Evolutionary conservation across 2,113 vertebrate species (phyloP).

Genomic region (Hippocampus barbouri): DNA sequence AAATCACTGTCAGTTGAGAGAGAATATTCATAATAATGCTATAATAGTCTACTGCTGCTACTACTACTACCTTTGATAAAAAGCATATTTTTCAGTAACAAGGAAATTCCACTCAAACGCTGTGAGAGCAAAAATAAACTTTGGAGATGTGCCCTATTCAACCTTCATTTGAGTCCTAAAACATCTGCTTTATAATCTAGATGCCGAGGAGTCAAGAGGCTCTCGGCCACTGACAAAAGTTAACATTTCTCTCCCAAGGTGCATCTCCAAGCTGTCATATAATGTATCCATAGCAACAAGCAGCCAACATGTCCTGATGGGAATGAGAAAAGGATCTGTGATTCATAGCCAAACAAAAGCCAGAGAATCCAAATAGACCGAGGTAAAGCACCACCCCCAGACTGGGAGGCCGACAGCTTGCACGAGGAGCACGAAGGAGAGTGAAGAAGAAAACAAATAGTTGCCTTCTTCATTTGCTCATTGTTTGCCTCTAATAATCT

Average conservation of each 20-base stretch:
- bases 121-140: background rate
- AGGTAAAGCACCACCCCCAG: conserved; percentile 60
- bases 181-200: conserved; percentile 21
- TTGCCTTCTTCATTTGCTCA: conserved; percentile 21
- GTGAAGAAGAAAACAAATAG: conserved; percentile 49
- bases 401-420: conserved; percentile 58
- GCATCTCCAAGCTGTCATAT: conserved; percentile 39
- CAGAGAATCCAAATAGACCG: conserved; percentile 61
- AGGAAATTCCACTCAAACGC: background rate
- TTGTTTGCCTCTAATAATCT: conserved; percentile 35
- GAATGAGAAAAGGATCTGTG: conserved; percentile 52
- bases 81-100: background rate
- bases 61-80: background rate
- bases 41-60: background rate
- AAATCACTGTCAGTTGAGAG: background rate
- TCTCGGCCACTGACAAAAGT: conserved; percentile 28
- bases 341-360: conserved; percentile 67
- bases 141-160: conserved; percentile 11
- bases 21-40: background rate
- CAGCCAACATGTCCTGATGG: conserved; percentile 52
- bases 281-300: conserved; percentile 66
- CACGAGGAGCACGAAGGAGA: conserved; percentile 23
- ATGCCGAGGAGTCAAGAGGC: background rate
- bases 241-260: conserved; percentile 47
- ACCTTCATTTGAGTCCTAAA: conserved; percentile 6